Conservation (phyloP, 2,888 invertebrate genomes). For the Diplazon laetatorius region DNA sequence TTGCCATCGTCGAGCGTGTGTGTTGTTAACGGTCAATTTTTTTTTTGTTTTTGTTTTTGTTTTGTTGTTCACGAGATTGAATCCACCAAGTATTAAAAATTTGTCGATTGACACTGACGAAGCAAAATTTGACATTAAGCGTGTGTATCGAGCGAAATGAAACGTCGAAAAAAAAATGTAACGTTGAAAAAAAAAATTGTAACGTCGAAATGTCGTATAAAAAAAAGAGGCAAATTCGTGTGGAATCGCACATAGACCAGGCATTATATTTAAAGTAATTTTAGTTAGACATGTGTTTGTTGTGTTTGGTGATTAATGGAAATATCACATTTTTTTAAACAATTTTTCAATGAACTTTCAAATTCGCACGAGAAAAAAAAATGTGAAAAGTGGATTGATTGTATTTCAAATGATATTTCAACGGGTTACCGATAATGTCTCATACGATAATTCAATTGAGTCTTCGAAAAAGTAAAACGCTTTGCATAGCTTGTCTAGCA, state of each 20-base stretch:
- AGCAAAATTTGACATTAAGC: not conserved
- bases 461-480: too few species aligned
- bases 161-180: not conserved
- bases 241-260: conserved; percentile 17
- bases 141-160: too few species aligned
- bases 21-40: conserved; percentile 17
- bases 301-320: conserved; percentile 1
- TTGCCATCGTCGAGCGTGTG: conserved; percentile 20
- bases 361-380: conserved; percentile 4
- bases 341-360: conserved; percentile 17
- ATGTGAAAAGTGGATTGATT: not conserved
- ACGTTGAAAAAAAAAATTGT: too few species aligned
- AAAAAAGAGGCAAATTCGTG: not conserved
- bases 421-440: too few species aligned
- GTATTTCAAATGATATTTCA: too few species aligned
- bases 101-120: conserved; percentile 34
- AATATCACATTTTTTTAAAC: not conserved
- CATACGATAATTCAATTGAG: too few species aligned
- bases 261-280: conserved; percentile 1
- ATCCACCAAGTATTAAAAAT: conserved; percentile 36
- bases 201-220: not conserved
- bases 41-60: not conserved
- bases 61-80: not conserved
- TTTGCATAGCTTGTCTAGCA: too few species aligned
- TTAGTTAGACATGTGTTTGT: conserved; percentile 13